Percentiles rank a stretch among this genome's conserved stretches.
These are phyloP conservation scores for Cephus rjabovi DNA, from an alignment of 2,888 invertebrate species.

Conservation along the genomic window DNA sequence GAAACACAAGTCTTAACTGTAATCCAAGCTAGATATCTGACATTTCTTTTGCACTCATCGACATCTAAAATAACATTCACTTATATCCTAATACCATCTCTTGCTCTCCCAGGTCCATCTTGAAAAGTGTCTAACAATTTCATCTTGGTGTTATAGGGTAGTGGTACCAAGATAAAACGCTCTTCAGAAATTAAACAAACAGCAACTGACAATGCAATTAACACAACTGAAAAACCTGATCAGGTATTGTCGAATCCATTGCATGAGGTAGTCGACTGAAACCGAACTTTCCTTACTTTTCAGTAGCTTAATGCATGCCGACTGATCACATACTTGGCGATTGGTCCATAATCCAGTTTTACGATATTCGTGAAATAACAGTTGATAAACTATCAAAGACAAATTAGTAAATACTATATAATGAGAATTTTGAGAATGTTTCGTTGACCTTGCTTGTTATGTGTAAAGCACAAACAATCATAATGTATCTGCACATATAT, in stretches of 20 bases:
- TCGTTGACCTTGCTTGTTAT: slow-evolving; percentile 18
- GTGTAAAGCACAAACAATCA: slow-evolving; percentile 26
- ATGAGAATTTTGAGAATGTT: neutral
- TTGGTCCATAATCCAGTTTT: neutral
- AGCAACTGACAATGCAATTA: slow-evolving; percentile 11
- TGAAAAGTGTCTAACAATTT: neutral
- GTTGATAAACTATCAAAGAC: slow-evolving; percentile 17
- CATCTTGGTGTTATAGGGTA: neutral
- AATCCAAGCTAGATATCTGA: neutral
- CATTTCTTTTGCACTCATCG: neutral
- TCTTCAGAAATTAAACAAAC: neutral
- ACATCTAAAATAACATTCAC: neutral
- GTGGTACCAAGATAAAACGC: neutral
- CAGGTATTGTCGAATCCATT: slow-evolving; percentile 40
- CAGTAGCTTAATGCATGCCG: slow-evolving; percentile 41
- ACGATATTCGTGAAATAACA: neutral
- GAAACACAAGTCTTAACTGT: neutral
- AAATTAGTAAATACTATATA: slow-evolving; percentile 12
- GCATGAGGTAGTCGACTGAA: slow-evolving; percentile 26
- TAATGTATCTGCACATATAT: slow-evolving; percentile 37
- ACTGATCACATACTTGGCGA: slow-evolving; percentile 22
- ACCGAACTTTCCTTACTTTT: slow-evolving; percentile 28
- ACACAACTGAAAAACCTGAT: slow-evolving; percentile 9
- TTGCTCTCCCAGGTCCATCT: neutral
- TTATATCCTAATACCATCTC: neutral